Base-by-base conservation (phyloP, 2,797 vertebrate species). In the Hylomyscus alleni region DNA sequence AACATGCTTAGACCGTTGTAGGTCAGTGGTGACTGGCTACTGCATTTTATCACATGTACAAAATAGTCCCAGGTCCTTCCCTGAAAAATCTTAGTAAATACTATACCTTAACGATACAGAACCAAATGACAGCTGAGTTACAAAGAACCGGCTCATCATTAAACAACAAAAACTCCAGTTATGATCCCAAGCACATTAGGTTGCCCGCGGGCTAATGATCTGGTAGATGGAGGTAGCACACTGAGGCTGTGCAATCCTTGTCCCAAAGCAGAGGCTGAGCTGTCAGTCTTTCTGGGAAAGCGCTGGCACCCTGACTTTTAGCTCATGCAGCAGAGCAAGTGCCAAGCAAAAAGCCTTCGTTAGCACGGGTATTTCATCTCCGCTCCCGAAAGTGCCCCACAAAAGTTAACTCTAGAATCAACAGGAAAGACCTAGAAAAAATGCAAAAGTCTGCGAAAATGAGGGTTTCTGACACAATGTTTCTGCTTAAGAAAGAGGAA, bases 1-100 rank as follows among this genome's bases (percentile, higher is more conserved):
- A 90, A 31, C 0, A 4, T 4, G 3, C 29, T 10, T 3, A 10
- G 0, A 10, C 40, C 2, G 40, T 17, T 40, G 29, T 1, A 8
- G 65, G 56, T 37, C 67, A 29, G 47, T 50, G 54, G 20, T 17
- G n/a, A 29, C 1, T 4, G 13, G 14, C 44, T 65, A 34, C 24
- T 31, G 11, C 37, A 85, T 80, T 82, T 47, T 69, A n/a, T 62
- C 72, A 47, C 29, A 17, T 0, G 1, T 77, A 77, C 37, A 50
- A 78, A 96, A 86, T 44, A 56, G 75, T 29, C 52, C 2, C 52
- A 65, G 34, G 26, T 20, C 31, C 2, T 26, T 75, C 34, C 82
- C 60, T 82, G 47, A 67, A 65, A 95, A 54, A 94, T 88, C 40
- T n/a, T 24, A 44, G 20, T 12, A 54, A 80, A 4, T 12, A 20